Conservation (phyloP, 1,140 invertebrate genomes). For the Drosophila mayri region DNA sequence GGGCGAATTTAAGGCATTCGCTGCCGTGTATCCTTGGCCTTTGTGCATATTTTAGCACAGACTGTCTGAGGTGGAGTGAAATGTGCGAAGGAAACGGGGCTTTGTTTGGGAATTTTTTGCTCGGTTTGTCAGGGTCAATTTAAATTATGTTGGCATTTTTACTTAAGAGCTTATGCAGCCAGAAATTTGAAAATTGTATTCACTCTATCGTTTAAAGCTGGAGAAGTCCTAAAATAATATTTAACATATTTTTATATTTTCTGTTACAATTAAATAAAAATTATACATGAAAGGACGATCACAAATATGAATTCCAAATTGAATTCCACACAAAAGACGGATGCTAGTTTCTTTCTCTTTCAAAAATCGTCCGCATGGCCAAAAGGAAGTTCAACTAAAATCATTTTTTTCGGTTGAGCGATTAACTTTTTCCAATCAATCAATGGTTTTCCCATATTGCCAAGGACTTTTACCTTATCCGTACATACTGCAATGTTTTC, state of each 20-base stretch:
- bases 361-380: background rate
- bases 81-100: conserved; percentile 6
- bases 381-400: background rate
- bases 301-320: too few species aligned
- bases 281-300: background rate
- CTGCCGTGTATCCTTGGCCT: conserved; percentile 45
- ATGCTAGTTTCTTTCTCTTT: background rate
- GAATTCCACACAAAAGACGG: background rate
- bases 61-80: conserved; percentile 22
- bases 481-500: conserved; percentile 5
- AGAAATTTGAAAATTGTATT: background rate
- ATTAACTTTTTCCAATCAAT: conserved; percentile 14
- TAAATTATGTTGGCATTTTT: conserved; percentile 40
- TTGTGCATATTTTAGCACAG: conserved; percentile 54
- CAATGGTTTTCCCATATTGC: conserved; percentile 12
- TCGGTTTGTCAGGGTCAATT: conserved; percentile 42
- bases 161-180: background rate
- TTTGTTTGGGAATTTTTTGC: conserved; percentile 23
- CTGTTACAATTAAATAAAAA: background rate
- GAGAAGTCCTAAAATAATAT: background rate
- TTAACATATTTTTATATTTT: background rate
- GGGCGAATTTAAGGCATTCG: conserved; percentile 33
- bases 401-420: background rate
- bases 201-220: background rate
- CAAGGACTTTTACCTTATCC: conserved; percentile 15